Evolutionary conservation across 2,888 invertebrate species (phyloP), one percentile per base, ranked within the genome.

Genomic region (Gymnocheta viridis): DNA sequence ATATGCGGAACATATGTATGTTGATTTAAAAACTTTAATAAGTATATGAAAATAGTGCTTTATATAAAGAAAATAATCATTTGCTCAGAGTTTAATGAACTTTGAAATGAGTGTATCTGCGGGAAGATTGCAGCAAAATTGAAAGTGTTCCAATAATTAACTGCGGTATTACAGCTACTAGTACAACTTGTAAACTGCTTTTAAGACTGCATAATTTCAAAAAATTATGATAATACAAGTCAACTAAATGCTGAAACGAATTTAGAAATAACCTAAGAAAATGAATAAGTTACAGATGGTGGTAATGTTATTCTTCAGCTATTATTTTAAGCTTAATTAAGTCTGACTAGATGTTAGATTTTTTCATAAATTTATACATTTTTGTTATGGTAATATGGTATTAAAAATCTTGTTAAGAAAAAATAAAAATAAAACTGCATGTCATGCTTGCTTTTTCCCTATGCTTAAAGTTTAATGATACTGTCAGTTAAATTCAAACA

Each of bases 401-500:
- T 38, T 58, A 67, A 77, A 38, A 77, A 67, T 67, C 32, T 67
- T 67, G 22, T 35, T 77, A 49, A 24, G 4, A 47, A 41, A 22
- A 7, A 22, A 22, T 44, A 54, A 17, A 29, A 17, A 10, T 27
- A 56, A 64, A 70, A 64, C 27, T 69, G 74, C 67, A 81, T 54
- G 74, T 81, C 81, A 81, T 81, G 58, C 35, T 19, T 24, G 12
- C 35, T 41, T 44, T 51, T 0, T 74, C 47, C 35, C n/a, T 49
- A 12, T n/a, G 19, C 22, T 29, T 44, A 12, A 24, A 27, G 27
- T 14, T 35, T 51, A 66, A 35, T 49, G 49, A 41, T 29, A 58
- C 2, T 54, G 81, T 76, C 76, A 56, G 69, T 69, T 62, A 24
- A 27, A 54, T 60, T 62, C 44, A 54, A 49, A 58, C 27, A 82